Conservation (phyloP, 2,797 vertebrate species). For the Harpagifer antarcticus region DNA sequence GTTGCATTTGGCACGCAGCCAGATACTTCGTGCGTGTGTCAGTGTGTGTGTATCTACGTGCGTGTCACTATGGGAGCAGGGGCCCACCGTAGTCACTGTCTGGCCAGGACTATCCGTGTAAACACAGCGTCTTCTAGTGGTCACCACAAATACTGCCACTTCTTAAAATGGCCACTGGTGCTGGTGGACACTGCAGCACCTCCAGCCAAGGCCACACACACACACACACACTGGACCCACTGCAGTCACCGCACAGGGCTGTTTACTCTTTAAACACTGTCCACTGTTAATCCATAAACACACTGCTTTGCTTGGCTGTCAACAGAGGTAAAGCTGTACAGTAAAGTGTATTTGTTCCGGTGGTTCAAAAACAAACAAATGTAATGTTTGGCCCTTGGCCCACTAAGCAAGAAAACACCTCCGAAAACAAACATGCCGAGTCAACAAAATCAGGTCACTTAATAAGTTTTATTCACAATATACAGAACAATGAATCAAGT, state of each 20-base stretch:
- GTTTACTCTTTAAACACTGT: slow-evolving; percentile 56
- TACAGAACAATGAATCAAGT: slow-evolving; percentile 52
- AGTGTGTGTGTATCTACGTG: slow-evolving; percentile 35
- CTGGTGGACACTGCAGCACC: slow-evolving; percentile 77
- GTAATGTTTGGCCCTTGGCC: slow-evolving; percentile 8
- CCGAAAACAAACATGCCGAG: not conserved
- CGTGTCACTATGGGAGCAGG: slow-evolving; percentile 80
- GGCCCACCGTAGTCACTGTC: slow-evolving; percentile 74
- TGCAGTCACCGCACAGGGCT: no score
- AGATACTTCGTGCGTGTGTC: slow-evolving; percentile 78
- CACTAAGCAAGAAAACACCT: not conserved
- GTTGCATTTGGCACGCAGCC: slow-evolving; percentile 90
- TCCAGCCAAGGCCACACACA: slow-evolving; percentile 16
- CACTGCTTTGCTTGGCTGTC: not conserved
- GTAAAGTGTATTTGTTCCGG: not conserved
- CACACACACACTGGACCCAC: no score
- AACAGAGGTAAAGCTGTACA: slow-evolving; percentile 20
- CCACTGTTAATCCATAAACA: slow-evolving; percentile 51
- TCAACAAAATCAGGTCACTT: slow-evolving; percentile 21
- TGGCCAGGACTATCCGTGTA: slow-evolving; percentile 71
- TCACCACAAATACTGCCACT: slow-evolving; percentile 57
- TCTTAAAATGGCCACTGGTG: slow-evolving; percentile 81
- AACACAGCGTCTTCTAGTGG: slow-evolving; percentile 81
- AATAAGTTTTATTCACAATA: slow-evolving; percentile 72
- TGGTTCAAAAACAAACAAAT: slow-evolving; percentile 24